Evolutionary conservation across 2,888 invertebrate species (phyloP).

Genomic region (Tipula vernalis): DNA sequence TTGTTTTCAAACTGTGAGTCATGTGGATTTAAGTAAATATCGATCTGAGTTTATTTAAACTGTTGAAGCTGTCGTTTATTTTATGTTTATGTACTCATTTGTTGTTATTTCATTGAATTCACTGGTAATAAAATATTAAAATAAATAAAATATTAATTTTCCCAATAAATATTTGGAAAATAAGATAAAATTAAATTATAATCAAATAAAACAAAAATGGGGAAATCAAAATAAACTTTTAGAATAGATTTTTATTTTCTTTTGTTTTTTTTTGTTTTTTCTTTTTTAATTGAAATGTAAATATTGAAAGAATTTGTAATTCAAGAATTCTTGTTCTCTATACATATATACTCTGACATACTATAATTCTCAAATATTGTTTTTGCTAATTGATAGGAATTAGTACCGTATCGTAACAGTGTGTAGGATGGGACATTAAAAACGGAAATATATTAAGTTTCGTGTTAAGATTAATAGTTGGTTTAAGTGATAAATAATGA

Average conservation of each 20-base stretch:
- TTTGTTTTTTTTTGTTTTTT: neutral
- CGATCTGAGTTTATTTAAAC: neutral
- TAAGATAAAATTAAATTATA: neutral
- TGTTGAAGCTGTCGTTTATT: neutral
- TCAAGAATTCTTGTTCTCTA: neutral
- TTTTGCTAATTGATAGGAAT: neutral
- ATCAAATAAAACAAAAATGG: neutral
- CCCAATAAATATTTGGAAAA: neutral
- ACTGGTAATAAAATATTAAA: neutral
- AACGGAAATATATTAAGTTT: neutral
- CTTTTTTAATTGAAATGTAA: neutral
- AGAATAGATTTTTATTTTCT: neutral
- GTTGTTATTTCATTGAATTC: neutral
- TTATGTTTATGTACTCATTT: neutral
- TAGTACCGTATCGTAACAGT: neutral
- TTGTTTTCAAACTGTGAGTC: neutral
- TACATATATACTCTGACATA: neutral
- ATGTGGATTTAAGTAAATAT: neutral
- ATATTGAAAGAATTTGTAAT: neutral
- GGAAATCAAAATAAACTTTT: neutral
- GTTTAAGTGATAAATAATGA: neutral
- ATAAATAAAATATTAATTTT: neutral
- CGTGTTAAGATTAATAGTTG: neutral
- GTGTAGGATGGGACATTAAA: neutral
- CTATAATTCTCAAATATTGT: neutral